Conservation (phyloP, 2,888 invertebrate species). For the Slavum lentiscoides region DNA sequence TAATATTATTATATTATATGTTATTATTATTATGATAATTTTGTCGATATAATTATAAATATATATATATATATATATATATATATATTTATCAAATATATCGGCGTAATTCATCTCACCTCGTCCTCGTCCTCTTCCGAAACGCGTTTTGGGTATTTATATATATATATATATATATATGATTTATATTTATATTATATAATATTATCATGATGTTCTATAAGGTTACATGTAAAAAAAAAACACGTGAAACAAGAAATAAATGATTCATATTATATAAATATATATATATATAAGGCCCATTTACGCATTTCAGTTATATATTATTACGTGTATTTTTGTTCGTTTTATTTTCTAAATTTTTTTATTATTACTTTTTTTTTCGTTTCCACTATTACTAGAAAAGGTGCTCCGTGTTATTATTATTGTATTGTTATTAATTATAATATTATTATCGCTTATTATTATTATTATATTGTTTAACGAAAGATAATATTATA, state of each 20-base stretch:
- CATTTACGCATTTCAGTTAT: constrained; percentile 13
- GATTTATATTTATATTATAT: neutral
- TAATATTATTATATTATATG: no score
- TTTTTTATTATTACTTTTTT: constrained; percentile 14
- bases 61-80: no score
- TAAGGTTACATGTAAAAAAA: no score
- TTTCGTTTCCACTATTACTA: constrained; percentile 35
- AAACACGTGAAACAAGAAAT: no score
- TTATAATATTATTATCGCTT: constrained; percentile 43
- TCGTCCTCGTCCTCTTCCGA: constrained; percentile 15
- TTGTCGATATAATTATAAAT: no score
- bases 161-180: neutral
- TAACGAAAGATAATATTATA: constrained; percentile 45
- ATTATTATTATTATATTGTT: constrained; percentile 39
- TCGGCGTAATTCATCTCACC: neutral
- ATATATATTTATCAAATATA: no score
- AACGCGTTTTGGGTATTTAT: neutral
- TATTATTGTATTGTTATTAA: constrained; percentile 46
- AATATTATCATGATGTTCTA: neutral
- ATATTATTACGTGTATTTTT: neutral
- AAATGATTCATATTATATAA: neutral
- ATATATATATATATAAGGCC: constrained; percentile 13
- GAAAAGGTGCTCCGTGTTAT: constrained; percentile 49
- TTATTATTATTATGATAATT: no score
- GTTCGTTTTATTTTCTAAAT: neutral